phyloP scores from a whole-genome alignment of 2,888 invertebrate genomes.

The Cactoblastis cactorum region DNA sequence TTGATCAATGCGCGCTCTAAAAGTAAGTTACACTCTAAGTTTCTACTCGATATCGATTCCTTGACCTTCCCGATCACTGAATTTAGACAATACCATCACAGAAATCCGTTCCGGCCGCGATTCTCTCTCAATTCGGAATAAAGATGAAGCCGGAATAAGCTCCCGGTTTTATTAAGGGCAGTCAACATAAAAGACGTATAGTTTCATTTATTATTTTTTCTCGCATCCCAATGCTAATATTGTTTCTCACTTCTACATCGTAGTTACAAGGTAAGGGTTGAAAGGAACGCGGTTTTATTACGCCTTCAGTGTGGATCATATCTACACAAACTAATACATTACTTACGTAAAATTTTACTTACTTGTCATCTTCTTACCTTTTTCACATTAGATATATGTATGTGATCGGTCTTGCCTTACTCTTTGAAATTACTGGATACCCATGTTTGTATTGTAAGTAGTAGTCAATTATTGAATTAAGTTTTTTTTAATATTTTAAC shows the following conservation, averaged over 20 bases:
- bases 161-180: slow-evolving; percentile 28
- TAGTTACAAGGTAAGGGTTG: neutral
- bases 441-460: no score
- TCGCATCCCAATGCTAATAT: slow-evolving; percentile 15
- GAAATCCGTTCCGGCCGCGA: slow-evolving; percentile 29
- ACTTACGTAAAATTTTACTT: no score
- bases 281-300: neutral
- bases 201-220: slow-evolving; percentile 17
- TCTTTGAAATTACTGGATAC: no score
- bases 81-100: slow-evolving; percentile 30
- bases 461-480: no score
- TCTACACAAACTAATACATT: neutral
- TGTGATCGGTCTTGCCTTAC: no score
- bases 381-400: no score
- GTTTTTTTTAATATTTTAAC: no score
- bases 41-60: slow-evolving; percentile 19
- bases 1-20: neutral
- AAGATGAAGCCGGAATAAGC: slow-evolving; percentile 32
- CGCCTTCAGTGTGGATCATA: neutral
- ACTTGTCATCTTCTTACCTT: no score
- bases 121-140: slow-evolving; percentile 30
- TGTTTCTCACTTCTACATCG: slow-evolving; percentile 7
- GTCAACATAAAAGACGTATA: slow-evolving; percentile 18
- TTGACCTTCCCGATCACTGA: slow-evolving; percentile 22
- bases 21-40: neutral